These are phyloP conservation scores for Timandra comae DNA, from an alignment of 2,888 invertebrate genomes.

Conservation along the genomic window DNA sequence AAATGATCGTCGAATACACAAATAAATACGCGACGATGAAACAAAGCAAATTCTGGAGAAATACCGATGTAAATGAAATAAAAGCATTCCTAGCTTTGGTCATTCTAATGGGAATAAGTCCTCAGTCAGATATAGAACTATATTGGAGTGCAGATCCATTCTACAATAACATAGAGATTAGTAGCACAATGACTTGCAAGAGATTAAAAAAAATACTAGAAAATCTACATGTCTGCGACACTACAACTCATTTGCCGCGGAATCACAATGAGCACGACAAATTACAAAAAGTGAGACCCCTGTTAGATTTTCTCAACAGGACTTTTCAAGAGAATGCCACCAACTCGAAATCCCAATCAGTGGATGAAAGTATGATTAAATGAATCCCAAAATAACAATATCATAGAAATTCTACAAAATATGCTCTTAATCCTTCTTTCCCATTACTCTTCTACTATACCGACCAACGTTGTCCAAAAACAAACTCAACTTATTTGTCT, in stretches of 20 bases:
- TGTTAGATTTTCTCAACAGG: slow-evolving; percentile 6
- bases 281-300: slow-evolving; percentile 14
- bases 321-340: slow-evolving; percentile 9
- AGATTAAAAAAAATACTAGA: slow-evolving; percentile 7
- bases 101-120: slow-evolving; percentile 8
- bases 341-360: too few relatives aligned
- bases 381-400: too few relatives aligned
- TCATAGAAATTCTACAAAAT: too few relatives aligned
- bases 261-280: slow-evolving; percentile 13
- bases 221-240: slow-evolving; percentile 12
- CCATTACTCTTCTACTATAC: too few relatives aligned
- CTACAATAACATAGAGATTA: slow-evolving; percentile 10
- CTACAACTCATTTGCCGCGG: slow-evolving; percentile 9
- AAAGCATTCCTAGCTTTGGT: slow-evolving; percentile 11
- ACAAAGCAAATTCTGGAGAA: slow-evolving; percentile 11
- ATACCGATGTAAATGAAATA: slow-evolving; percentile 8
- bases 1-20: slow-evolving; percentile 9
- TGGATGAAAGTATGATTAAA: too few relatives aligned
- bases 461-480: too few relatives aligned
- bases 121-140: slow-evolving; percentile 8
- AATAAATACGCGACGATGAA: slow-evolving; percentile 10
- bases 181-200: slow-evolving; percentile 12
- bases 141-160: slow-evolving; percentile 13
- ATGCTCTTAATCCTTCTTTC: too few relatives aligned
- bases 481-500: too few relatives aligned